Evolutionary conservation across 2,113 vertebrate species (phyloP).

Genomic region (Platysternon megacephalum): DNA sequence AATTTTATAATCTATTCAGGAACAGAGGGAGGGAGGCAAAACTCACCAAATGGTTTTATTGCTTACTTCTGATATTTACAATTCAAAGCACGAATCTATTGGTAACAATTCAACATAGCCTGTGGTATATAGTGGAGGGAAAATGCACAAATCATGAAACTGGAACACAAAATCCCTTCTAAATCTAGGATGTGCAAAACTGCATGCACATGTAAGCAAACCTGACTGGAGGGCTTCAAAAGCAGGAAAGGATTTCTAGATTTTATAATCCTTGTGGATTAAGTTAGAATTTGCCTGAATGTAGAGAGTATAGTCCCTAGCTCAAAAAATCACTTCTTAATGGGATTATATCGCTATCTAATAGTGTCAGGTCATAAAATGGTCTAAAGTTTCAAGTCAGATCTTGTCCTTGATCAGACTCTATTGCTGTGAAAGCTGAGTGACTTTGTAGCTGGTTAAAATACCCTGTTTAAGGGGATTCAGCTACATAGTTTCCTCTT

Average conservation of each 20-base stretch:
- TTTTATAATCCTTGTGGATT: not conserved
- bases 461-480: not conserved
- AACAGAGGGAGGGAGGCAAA: not conserved
- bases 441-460: not conserved
- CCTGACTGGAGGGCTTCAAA: not conserved
- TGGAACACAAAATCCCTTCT: not conserved
- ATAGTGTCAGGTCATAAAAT: not conserved
- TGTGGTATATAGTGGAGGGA: not conserved
- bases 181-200: not conserved
- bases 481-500: not conserved
- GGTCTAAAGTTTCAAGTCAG: not conserved
- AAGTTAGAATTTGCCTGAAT: not conserved
- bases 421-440: not conserved
- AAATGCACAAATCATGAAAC: not conserved
- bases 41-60: not conserved
- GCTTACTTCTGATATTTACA: not conserved
- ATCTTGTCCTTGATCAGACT: not conserved
- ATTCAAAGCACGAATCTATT: not conserved
- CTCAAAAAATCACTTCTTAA: not conserved
- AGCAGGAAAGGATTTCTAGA: not conserved
- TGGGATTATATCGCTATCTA: not conserved
- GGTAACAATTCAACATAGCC: not conserved
- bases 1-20: not conserved
- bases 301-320: not conserved
- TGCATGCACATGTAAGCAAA: not conserved